A percentile compares a stretch with the other conserved stretches of the same genome.
Evolutionary conservation across 2,888 invertebrate species (phyloP).

Genomic region (Plemyria rubiginata): DNA sequence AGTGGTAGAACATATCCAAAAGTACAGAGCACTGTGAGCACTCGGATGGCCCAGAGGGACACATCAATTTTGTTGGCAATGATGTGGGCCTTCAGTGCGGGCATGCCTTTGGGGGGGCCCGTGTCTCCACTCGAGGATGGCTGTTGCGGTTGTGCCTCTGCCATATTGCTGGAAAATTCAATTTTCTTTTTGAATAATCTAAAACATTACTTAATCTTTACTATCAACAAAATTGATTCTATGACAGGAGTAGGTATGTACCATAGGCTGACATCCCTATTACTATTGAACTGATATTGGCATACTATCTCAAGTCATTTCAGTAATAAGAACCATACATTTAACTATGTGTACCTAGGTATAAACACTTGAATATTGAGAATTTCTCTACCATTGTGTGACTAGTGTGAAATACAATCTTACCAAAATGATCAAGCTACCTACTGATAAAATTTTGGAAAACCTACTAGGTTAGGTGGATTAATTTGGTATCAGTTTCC

Average conservation of each 20-base stretch:
- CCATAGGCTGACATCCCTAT: not conserved
- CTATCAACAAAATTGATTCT: too few relatives aligned
- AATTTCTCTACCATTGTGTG: too few relatives aligned
- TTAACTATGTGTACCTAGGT: not conserved
- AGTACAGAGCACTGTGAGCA: slow-evolving; percentile 93
- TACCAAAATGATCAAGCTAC: too few relatives aligned
- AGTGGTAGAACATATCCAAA: slow-evolving; percentile 94
- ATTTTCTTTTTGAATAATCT: too few relatives aligned
- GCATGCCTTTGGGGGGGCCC: slow-evolving; percentile 84
- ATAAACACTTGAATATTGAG: not conserved
- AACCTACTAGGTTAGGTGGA: not conserved
- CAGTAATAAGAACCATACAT: not conserved
- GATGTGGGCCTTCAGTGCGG: slow-evolving; percentile 89
- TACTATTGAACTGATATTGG: not conserved
- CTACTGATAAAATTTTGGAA: slow-evolving; percentile 10
- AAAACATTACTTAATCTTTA: too few relatives aligned
- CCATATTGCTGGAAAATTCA: slow-evolving; percentile 60
- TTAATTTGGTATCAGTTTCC: not conserved
- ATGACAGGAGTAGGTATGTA: too few relatives aligned
- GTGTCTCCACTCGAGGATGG: slow-evolving; percentile 69
- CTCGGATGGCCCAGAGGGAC: slow-evolving; percentile 93
- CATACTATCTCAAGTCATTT: not conserved
- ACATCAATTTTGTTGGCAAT: slow-evolving; percentile 94
- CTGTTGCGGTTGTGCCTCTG: slow-evolving; percentile 53
- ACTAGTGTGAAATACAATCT: too few relatives aligned